phyloP scores from a whole-genome alignment of 23 tunicate genomes.

The Styela clava region DNA sequence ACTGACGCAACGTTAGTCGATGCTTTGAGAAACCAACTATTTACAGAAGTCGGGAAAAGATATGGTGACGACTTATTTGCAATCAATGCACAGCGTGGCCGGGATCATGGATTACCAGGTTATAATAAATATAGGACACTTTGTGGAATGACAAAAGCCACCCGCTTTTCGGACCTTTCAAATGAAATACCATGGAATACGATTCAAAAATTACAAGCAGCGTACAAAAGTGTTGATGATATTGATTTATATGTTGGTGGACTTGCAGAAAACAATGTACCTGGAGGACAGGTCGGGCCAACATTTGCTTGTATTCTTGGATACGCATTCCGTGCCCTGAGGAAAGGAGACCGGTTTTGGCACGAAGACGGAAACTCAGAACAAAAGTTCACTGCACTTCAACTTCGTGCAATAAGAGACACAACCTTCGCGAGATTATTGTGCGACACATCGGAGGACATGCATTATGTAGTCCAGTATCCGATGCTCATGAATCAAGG shows the following conservation, averaged over 20 bases:
- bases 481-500: slow-evolving; percentile 2
- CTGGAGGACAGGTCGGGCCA: slow-evolving; percentile 64
- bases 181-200: slow-evolving; percentile 34
- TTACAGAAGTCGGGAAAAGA: slow-evolving; percentile 6
- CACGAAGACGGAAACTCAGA: slow-evolving; percentile 36
- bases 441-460: slow-evolving; percentile 8
- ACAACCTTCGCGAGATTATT: slow-evolving; percentile 2
- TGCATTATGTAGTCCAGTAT: not conserved
- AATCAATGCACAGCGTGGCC: slow-evolving; percentile 71
- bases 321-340: slow-evolving; percentile 53
- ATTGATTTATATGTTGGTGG: slow-evolving; percentile 79
- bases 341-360: slow-evolving; percentile 73
- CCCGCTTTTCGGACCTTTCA: slow-evolving; percentile 23
- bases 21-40: slow-evolving; percentile 61
- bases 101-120: slow-evolving; percentile 86
- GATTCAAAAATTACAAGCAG: slow-evolving; percentile 11
- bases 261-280: slow-evolving; percentile 47
- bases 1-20: slow-evolving; percentile 53
- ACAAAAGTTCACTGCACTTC: slow-evolving; percentile 17
- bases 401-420: slow-evolving; percentile 7
- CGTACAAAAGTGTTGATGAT: slow-evolving; percentile 53
- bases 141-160: slow-evolving; percentile 59
- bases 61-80: slow-evolving; percentile 35
- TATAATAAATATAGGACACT: slow-evolving; percentile 74
- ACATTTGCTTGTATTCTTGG: slow-evolving; percentile 68